phyloP scores from a whole-genome alignment of 2,113 vertebrate genomes.

The Rissa tridactyla region DNA sequence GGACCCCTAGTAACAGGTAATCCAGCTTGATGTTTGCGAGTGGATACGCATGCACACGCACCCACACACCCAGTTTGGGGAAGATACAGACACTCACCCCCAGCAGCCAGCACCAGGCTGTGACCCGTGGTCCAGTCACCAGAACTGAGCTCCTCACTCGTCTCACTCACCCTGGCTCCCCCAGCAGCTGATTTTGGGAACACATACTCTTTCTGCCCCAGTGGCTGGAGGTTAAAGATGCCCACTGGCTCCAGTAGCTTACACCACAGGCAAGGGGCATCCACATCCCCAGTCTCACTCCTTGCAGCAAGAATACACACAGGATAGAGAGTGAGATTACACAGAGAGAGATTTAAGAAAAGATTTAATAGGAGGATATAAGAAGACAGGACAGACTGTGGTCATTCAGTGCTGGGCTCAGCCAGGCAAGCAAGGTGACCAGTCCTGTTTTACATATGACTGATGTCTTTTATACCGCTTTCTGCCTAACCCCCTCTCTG shows the following conservation, averaged over 20 bases:
- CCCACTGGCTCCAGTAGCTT: neutral
- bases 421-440: neutral
- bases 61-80: fast-evolving
- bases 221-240: neutral
- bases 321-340: neutral
- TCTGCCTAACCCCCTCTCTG: neutral
- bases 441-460: neutral
- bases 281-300: neutral
- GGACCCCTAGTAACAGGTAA: neutral
- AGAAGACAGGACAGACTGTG: neutral
- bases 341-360: neutral
- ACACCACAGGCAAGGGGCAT: fast-evolving
- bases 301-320: neutral
- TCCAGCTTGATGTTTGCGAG: neutral
- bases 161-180: neutral
- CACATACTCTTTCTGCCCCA: neutral
- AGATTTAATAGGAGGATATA: neutral
- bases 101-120: fast-evolving
- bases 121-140: fast-evolving
- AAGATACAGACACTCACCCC: fast-evolving
- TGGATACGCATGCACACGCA: neutral
- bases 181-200: neutral
- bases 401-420: neutral
- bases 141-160: fast-evolving
- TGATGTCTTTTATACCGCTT: neutral